phyloP scores from a whole-genome alignment of 2,113 vertebrate genomes.

The Sialia sialis region DNA sequence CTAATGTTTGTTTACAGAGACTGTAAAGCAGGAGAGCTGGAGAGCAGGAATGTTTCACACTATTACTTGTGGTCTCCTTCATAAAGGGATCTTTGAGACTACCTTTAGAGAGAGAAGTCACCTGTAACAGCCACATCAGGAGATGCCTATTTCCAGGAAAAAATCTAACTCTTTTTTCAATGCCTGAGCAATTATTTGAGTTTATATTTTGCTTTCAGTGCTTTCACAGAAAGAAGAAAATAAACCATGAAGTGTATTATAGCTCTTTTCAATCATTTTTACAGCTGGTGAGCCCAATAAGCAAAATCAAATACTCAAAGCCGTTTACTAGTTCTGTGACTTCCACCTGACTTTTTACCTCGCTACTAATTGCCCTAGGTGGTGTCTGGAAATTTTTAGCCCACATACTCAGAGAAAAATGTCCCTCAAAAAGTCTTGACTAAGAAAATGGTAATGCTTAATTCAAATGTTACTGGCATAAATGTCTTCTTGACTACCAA shows the following conservation, averaged over 20 bases:
- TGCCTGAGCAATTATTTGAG: not conserved
- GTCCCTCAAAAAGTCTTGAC: not conserved
- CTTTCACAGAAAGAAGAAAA: conserved; percentile 11
- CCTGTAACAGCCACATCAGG: conserved; percentile 23
- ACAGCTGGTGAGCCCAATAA: not conserved
- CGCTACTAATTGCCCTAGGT: not conserved
- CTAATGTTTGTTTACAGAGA: conserved; percentile 54
- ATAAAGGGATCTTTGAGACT: conserved; percentile 34
- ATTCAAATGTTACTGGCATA: not conserved
- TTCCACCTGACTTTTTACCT: not conserved
- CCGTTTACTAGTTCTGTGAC: not conserved
- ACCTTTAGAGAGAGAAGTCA: not conserved
- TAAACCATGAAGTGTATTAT: conserved; percentile 7
- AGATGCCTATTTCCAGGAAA: conserved; percentile 13
- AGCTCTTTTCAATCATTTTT: conserved; percentile 16
- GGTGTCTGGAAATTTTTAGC: not conserved
- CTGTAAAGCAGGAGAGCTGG: conserved; percentile 24
- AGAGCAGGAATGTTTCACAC: conserved; percentile 23
- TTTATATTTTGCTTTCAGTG: not conserved
- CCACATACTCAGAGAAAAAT: not conserved
- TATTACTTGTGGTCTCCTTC: not conserved
- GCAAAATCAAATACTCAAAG: not conserved
- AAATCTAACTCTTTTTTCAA: not conserved
- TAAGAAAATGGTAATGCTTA: not conserved
- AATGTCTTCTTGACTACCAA: not conserved